These are phyloP conservation scores for Formica aserva DNA, from an alignment of 2,888 invertebrate species.

Conservation along the genomic window DNA sequence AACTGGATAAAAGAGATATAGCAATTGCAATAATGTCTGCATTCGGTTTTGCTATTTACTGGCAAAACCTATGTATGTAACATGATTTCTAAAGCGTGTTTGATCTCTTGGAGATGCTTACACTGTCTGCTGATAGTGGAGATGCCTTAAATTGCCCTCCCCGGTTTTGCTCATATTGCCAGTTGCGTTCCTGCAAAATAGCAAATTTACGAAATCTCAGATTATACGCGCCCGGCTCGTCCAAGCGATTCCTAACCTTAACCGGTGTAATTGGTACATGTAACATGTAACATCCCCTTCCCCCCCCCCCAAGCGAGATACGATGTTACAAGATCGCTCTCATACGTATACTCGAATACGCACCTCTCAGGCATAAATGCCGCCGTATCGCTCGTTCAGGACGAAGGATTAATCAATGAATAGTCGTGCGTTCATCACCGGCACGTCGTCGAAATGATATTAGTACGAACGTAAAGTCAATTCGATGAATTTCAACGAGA, in stretches of 20 bases:
- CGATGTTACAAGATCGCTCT: slow-evolving; percentile 38
- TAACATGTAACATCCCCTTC: slow-evolving; percentile 26
- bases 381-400: slow-evolving; percentile 3
- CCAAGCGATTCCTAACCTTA: slow-evolving; percentile 72
- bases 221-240: slow-evolving; percentile 22
- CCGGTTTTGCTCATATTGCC: slow-evolving; percentile 75
- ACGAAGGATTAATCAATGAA: slow-evolving; percentile 22
- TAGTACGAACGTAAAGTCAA: slow-evolving; percentile 47
- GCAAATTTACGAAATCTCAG: slow-evolving; percentile 23
- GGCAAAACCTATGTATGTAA: background rate
- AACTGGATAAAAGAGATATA: background rate
- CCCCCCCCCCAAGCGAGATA: background rate
- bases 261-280: slow-evolving; percentile 68
- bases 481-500: slow-evolving; percentile 55
- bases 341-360: slow-evolving; percentile 60
- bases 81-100: background rate
- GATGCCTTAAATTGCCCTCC: slow-evolving; percentile 69
- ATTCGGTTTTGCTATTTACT: background rate
- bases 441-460: slow-evolving; percentile 34
- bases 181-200: slow-evolving; percentile 62
- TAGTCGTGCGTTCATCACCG: slow-evolving; percentile 47
- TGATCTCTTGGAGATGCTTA: slow-evolving; percentile 57
- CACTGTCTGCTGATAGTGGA: slow-evolving; percentile 74
- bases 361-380: slow-evolving; percentile 72
- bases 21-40: background rate